Evolutionary conservation across 2,888 invertebrate species (phyloP).

Genomic region (Prostheceraeus crozeri): DNA sequence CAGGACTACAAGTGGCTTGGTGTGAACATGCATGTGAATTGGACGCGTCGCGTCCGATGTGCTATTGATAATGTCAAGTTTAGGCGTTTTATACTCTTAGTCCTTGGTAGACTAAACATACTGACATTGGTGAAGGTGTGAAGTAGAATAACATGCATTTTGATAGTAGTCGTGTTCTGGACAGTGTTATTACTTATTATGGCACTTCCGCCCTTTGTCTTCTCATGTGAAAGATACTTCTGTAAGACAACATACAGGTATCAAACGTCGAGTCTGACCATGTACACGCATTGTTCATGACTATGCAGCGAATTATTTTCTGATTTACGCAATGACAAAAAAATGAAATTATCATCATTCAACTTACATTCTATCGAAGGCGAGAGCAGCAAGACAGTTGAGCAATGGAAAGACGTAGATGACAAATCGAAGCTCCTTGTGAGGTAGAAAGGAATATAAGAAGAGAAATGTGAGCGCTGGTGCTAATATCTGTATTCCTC

Average conservation of each 20-base stretch:
- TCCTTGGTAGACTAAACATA: too few species aligned
- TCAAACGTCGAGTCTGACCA: too few species aligned
- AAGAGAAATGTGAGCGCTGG: slow-evolving; percentile 68
- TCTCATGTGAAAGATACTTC: too few species aligned
- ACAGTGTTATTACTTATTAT: neutral
- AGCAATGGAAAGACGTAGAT: slow-evolving; percentile 90
- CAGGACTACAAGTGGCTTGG: too few species aligned
- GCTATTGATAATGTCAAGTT: too few species aligned
- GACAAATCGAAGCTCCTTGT: slow-evolving; percentile 93
- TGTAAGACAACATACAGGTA: neutral
- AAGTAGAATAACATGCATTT: neutral
- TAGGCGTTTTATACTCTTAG: too few species aligned
- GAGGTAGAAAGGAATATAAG: slow-evolving; percentile 87
- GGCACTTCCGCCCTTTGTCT: too few species aligned
- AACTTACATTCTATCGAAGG: slow-evolving; percentile 79
- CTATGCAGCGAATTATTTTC: too few species aligned
- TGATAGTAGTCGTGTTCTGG: neutral
- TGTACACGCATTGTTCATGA: too few species aligned
- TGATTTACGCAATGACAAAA: slow-evolving; percentile 12
- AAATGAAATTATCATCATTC: slow-evolving; percentile 8
- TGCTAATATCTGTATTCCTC: slow-evolving; percentile 54
- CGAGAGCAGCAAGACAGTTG: slow-evolving; percentile 77
- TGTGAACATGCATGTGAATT: too few species aligned
- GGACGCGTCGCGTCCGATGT: too few species aligned
- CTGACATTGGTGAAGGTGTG: too few species aligned